Base-by-base conservation (phyloP, 1,140 invertebrate genomes). In the Maconellicoccus hirsutus region DNA sequence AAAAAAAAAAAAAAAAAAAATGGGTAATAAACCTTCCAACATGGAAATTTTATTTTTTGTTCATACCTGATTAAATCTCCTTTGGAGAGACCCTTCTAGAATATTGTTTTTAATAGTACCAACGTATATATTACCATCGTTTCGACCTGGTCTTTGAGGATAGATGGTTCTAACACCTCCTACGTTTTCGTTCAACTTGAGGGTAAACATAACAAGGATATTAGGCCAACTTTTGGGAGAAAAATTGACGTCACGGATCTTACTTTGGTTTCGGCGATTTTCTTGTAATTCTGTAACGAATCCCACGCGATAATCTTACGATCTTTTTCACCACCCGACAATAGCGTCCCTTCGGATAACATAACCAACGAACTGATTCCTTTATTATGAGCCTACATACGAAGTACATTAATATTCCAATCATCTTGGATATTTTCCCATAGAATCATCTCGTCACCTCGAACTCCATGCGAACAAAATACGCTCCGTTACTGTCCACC, bases 21-120 rank as follows among this genome's bases (percentile, higher is more conserved):
- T n/a, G n/a, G n/a, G n/a, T n/a, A n/a, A n/a, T n/a, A 12, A 33
- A 33, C 29, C 29, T 33, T 6, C 29, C 27, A 14, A 42, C 10
- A 14, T 33, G 3, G 29, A 33, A 33, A 33, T 6, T 6, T 33
- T 12, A 33, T 33, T 33, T 33, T 12, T 7, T 29, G 1, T 69
- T 72, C 74, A 73, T 80, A 89, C 88, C 82, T 94, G 92, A 75
- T 91, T 92, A 77, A 96, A 94, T 77, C 92, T 84, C 73, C 93
- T 83, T 75, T 94, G 91, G 27, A 95, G 78, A 0, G 92, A 94
- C n/a, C 94, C 94, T 79, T 95, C 91, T 73, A 97, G 81, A 63
- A 98, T 93, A 75, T 92, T 91, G 78, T 98, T 98, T 72, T 87
- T 86, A 0, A 91, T 94, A 7, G 94, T 97, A 16, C 94, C 94